Evolutionary conservation across 2,113 vertebrate species (phyloP), one percentile per base, ranked within the genome.

Genomic region (Lepisosteus oculatus): DNA sequence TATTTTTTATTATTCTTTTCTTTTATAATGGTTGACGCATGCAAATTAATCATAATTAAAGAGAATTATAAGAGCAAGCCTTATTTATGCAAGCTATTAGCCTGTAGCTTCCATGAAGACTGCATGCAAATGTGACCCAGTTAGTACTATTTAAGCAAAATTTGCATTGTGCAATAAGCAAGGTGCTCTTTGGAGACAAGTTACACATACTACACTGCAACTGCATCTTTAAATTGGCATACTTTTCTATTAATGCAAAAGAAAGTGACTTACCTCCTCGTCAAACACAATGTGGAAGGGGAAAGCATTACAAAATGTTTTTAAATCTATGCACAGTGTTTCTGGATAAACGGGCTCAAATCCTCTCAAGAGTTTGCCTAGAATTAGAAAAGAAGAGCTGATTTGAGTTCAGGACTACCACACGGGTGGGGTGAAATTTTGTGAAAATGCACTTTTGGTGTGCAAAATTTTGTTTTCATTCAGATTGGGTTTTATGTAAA

Each of bases 281-380:
- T 93, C 87, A 78, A 94, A 94, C 71, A 94, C 89, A 77, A 94
- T 80, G 69, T 94, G 92, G 63, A 92, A 94, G 74, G 92, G 92
- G 72, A 94, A 92, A 62, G 85, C 87, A 65, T 89, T 89, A 81
- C 92, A 93, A 80, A 94, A 93, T 0, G 92, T 90, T 81, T 88
- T 89, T 45, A 88, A 76, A 69, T 94, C 91, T 56, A 93, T 83
- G 82, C 90, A 92, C 13, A 94, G 88, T 7, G 67, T 84, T 56
- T 86, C 87, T 43, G 92, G 91, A 78, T 91, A 91, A 55, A 89
- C 86, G 8, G 92, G 90, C 75, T 87, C 76, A 86, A 93, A 94
- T 68, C 85, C 88, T 70, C 82, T 85, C 75, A 92, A 69, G 51
- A 91, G 81, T 77, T 85, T 90, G n/a, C 89, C 93, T 94, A 79